Percentiles rank a stretch among this genome's conserved stretches.
phyloP scores from a whole-genome alignment of 2,797 vertebrate species.

The Sebastes melanostomus region DNA sequence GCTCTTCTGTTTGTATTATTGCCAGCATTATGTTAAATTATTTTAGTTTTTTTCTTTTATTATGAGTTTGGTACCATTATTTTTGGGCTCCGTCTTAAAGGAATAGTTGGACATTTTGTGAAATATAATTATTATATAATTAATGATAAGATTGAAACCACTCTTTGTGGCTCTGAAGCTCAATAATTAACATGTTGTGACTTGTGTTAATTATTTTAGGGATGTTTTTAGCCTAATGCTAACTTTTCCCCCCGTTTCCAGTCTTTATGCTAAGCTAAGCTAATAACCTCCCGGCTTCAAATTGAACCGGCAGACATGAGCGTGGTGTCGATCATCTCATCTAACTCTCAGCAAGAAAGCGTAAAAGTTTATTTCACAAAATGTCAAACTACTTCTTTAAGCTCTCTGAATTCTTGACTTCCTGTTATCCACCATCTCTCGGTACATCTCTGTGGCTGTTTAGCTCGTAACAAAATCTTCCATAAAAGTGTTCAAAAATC shows the following conservation, averaged over 20 bases:
- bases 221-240: neutral
- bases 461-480: neutral
- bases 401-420: neutral
- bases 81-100: neutral
- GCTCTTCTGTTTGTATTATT: neutral
- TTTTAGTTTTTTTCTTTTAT: neutral
- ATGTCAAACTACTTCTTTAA: neutral
- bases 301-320: neutral
- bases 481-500: neutral
- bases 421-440: no score
- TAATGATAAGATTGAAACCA: no score
- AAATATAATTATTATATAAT: no score
- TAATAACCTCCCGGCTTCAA: neutral
- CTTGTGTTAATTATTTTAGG: neutral
- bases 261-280: constrained; percentile 13
- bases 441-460: neutral
- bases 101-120: neutral
- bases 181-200: neutral
- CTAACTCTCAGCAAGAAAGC: neutral
- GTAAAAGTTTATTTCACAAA: neutral
- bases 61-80: neutral
- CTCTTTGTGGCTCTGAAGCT: neutral
- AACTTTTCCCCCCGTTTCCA: neutral
- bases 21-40: neutral
- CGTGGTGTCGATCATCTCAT: neutral